These are phyloP conservation scores for Halichoeres trimaculatus DNA, from an alignment of 2,113 vertebrate species.

Conservation along the genomic window DNA sequence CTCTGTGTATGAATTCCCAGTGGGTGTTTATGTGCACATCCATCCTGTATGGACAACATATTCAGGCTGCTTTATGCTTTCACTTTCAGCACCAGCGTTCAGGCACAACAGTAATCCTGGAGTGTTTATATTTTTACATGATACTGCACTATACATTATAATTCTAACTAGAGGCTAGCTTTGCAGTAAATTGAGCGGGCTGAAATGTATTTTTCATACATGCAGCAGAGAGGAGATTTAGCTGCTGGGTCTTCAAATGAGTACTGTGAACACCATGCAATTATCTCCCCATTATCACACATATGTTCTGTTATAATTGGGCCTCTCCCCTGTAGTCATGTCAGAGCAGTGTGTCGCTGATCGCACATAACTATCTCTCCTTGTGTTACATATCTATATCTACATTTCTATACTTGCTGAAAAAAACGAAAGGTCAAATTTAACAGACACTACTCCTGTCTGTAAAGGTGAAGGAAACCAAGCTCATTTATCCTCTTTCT, in stretches of 20 bases:
- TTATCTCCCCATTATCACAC: conserved; percentile 80
- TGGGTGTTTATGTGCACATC: conserved; percentile 56
- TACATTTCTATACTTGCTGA: conserved; percentile 16
- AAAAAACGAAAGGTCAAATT: conserved; percentile 31
- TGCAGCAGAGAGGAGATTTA: conserved; percentile 47
- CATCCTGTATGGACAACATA: conserved; percentile 52
- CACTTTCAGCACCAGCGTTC: conserved; percentile 64
- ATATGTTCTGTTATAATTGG: conserved; percentile 76
- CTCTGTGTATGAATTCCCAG: conserved; percentile 56
- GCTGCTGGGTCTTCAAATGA: conserved; percentile 68
- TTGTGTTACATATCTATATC: conserved; percentile 28
- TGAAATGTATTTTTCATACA: conserved; percentile 45
- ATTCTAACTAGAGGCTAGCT: conserved; percentile 7
- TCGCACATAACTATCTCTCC: conserved; percentile 23
- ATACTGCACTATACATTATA: conserved; percentile 8
- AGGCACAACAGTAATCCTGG: conserved; percentile 21
- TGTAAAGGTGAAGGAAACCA: not conserved
- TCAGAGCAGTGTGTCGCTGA: conserved; percentile 37
- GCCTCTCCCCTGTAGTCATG: conserved; percentile 57
- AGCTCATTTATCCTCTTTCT: not conserved
- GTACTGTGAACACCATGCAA: conserved; percentile 70
- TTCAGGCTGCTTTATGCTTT: conserved; percentile 20
- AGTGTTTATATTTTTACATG: conserved; percentile 16
- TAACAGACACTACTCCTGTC: not conserved
- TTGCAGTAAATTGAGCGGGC: conserved; percentile 11